Percentiles rank a stretch among this genome's conserved stretches.
Conservation (phyloP, 1,140 invertebrate species). For the Ladona fulva region DNA sequence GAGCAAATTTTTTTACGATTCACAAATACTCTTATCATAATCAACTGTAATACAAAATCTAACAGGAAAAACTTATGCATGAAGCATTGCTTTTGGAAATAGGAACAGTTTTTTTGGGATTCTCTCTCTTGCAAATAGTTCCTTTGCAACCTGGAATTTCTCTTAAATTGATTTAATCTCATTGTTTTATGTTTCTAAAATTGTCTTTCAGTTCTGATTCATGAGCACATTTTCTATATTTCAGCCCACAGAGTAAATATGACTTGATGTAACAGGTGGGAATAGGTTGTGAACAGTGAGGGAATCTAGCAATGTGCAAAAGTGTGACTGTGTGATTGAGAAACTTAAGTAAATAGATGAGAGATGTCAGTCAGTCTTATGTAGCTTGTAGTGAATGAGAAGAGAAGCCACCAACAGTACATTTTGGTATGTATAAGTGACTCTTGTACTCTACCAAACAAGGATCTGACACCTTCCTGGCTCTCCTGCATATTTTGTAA, state of each 20-base stretch:
- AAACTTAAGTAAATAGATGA: not conserved
- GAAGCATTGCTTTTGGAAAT: no score
- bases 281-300: slow-evolving; percentile 12
- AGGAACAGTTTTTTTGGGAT: no score
- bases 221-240: slow-evolving; percentile 29
- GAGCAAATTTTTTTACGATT: no score
- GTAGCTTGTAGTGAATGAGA: not conserved
- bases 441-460: not conserved
- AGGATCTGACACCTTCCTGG: not conserved
- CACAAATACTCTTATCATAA: no score
- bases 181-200: no score
- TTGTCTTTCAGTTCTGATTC: no score
- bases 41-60: no score
- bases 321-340: not conserved
- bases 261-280: slow-evolving; percentile 31
- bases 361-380: not conserved
- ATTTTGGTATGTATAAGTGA: not conserved
- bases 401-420: not conserved
- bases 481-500: not conserved
- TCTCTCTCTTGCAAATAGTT: no score
- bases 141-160: no score
- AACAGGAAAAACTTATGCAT: no score
- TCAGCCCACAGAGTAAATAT: slow-evolving; percentile 42
- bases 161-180: no score
- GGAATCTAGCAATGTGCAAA: not conserved